Evolutionary conservation across 2,888 invertebrate species (phyloP), one percentile per base, ranked within the genome.

Genomic region (Drosophila limbata): DNA sequence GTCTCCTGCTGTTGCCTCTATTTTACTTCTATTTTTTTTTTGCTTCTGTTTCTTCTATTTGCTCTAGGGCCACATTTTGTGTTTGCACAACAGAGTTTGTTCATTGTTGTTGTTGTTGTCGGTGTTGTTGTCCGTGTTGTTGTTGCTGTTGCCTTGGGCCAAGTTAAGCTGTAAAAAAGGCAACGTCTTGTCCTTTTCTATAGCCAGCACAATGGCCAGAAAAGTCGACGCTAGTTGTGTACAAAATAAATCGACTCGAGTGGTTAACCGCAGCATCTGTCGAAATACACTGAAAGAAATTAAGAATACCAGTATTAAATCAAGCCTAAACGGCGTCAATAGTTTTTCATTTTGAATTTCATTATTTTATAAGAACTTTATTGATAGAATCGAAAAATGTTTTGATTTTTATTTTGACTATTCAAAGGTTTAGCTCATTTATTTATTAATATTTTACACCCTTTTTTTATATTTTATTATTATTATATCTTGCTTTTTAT

Each of bases 161-260:
- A 74, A 68, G 73, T 62, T 61, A 60, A 79, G 73, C 73, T 53
- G 73, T 68, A 74, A 78, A 78, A 84, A 84, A 73, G 82, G 84
- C 84, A 84, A 73, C 66, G 69, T 69, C 76, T 83, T 83, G 81
- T 88, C 83, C 83, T 78, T 86, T 88, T 79, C 77, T 44, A 45
- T 44, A 44, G 61, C 50, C 45, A 31, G 39, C 50, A 79, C 74
- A 78, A 66, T 73, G 62, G 71, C 65, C 77, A 68, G 45, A 9
- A 37, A 48, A 15, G 37, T 25, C 19, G 25, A 37, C 57, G 69
- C 70, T 89, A 84, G 88, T 79, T 89, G 84, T 89, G 83, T 89
- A 89, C 84, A 89, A 84, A 84, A 84, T 87, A 84, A 87, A 84
- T 84, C 80, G 89, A 89, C 71, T 84, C 82, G 83, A 84, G 84